Conservation (phyloP, 1,140 invertebrate genomes). For the Callitettix versicolor region DNA sequence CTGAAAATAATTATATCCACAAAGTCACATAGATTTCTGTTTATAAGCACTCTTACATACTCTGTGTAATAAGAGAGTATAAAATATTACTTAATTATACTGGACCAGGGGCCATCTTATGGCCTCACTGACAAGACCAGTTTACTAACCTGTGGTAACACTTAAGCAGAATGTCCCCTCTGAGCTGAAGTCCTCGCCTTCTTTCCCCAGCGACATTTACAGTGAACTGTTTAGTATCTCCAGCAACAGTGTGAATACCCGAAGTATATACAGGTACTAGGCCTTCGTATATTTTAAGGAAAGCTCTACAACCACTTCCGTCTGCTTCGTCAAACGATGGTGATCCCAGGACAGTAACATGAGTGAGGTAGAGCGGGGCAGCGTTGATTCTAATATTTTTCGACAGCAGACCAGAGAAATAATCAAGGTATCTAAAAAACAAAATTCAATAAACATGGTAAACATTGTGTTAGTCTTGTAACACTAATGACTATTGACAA, state of each 20-base stretch:
- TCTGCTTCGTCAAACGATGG: conserved; percentile 56
- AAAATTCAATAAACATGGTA: neutral
- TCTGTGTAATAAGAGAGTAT: too few relatives aligned
- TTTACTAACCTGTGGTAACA: conserved; percentile 60
- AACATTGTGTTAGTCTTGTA: too few relatives aligned
- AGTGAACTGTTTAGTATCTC: conserved; percentile 50
- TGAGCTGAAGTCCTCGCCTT: conserved; percentile 59
- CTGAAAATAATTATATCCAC: too few relatives aligned
- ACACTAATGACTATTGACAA: too few relatives aligned
- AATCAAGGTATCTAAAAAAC: conserved; percentile 65
- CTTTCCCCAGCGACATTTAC: conserved; percentile 48
- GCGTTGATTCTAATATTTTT: conserved; percentile 79
- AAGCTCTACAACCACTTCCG: conserved; percentile 60
- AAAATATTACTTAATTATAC: too few relatives aligned
- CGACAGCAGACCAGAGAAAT: conserved; percentile 81
- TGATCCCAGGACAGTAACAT: conserved; percentile 74
- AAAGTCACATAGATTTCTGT: too few relatives aligned
- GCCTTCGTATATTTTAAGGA: conserved; percentile 74
- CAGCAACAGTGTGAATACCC: conserved; percentile 58
- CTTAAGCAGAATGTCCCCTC: conserved; percentile 82
- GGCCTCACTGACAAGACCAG: too few relatives aligned
- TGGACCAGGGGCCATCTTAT: too few relatives aligned
- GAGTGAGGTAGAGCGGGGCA: conserved; percentile 72
- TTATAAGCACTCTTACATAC: too few relatives aligned
- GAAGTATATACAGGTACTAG: conserved; percentile 81